A percentile compares a stretch with the other conserved stretches of the same genome.
phyloP scores from a whole-genome alignment of 2,113 vertebrate species.

The Amazona vittata region DNA sequence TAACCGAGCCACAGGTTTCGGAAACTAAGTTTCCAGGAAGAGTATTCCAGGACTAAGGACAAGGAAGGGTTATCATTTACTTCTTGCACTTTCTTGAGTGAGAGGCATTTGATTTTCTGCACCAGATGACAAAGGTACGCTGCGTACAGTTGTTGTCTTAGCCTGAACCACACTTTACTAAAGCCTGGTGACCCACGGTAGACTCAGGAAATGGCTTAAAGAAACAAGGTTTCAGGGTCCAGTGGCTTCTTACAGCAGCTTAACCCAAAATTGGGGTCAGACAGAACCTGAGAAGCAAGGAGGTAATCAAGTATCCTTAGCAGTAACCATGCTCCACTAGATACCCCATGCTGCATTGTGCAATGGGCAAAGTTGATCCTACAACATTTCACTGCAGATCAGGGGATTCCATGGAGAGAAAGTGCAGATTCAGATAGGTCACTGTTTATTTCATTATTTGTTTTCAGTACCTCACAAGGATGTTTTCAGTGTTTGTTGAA shows the following conservation, averaged over 20 bases:
- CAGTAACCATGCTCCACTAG: not conserved
- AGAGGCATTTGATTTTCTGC: not conserved
- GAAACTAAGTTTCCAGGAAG: not conserved
- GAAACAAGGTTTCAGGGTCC: not conserved
- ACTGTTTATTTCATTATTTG: not conserved
- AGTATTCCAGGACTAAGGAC: not conserved
- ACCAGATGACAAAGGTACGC: not conserved
- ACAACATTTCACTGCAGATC: not conserved
- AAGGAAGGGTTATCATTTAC: fast-evolving
- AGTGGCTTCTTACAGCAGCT: not conserved
- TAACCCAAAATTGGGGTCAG: not conserved
- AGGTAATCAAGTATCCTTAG: not conserved
- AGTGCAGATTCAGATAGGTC: not conserved
- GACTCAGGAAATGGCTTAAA: not conserved
- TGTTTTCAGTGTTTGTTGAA: not conserved
- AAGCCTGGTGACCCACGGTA: not conserved
- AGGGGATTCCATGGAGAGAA: not conserved
- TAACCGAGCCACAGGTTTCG: fast-evolving
- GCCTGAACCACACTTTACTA: not conserved
- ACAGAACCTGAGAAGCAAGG: not conserved
- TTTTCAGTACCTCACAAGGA: not conserved
- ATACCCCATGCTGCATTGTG: not conserved
- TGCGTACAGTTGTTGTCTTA: not conserved
- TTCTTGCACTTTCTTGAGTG: not conserved
- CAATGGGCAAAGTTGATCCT: not conserved